Conservation (phyloP, 2,797 vertebrate species). For the Macroramphosus scolopax region DNA sequence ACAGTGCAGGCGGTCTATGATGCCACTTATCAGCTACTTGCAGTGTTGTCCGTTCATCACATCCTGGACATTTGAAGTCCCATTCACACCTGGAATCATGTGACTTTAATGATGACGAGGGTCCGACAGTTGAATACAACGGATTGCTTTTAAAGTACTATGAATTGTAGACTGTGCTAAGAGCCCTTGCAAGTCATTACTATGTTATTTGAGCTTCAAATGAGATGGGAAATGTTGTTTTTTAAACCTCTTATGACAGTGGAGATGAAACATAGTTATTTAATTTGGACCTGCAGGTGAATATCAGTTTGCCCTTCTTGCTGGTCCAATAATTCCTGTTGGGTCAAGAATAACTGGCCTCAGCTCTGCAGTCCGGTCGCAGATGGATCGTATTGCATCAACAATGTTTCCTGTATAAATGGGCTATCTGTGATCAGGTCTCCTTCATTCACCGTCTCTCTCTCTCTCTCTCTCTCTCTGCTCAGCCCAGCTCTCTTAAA, state of each 20-base stretch:
- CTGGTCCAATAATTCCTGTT: slow-evolving; percentile 26
- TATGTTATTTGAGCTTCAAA: too few species aligned
- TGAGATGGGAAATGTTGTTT: slow-evolving; percentile 1
- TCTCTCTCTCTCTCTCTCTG: not conserved
- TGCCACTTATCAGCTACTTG: too few species aligned
- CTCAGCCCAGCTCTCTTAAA: not conserved
- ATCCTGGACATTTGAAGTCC: not conserved
- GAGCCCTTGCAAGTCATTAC: too few species aligned
- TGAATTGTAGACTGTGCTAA: too few species aligned
- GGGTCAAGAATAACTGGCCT: slow-evolving; percentile 10
- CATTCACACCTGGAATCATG: not conserved
- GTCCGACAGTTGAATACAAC: too few species aligned
- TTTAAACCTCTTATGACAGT: slow-evolving; percentile 13
- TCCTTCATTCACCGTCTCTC: slow-evolving; percentile 17
- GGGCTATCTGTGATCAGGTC: slow-evolving; percentile 5
- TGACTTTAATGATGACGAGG: too few species aligned
- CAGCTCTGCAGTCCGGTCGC: slow-evolving; percentile 15
- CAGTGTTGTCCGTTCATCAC: not conserved
- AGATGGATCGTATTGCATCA: slow-evolving; percentile 41
- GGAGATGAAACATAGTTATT: slow-evolving; percentile 6
- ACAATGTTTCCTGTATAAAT: slow-evolving; percentile 56
- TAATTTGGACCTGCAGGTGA: slow-evolving; percentile 7
- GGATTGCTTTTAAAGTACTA: too few species aligned
- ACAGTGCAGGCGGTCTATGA: too few species aligned
- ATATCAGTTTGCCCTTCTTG: slow-evolving; percentile 20